Base-by-base conservation (phyloP, 2,888 invertebrate species). In the Philhelius pedissequus region DNA sequence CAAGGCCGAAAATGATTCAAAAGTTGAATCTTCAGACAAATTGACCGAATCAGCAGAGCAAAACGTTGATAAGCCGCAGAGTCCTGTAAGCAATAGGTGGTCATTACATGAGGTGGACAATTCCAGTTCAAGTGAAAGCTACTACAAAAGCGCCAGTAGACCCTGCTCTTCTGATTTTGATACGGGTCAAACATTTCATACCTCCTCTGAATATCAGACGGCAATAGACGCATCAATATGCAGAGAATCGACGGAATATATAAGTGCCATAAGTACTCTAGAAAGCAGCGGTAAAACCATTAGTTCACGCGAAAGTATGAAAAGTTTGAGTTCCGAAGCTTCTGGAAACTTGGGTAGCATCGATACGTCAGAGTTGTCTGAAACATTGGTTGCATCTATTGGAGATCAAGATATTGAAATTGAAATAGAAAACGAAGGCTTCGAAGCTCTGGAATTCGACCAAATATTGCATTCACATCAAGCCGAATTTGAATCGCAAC, bases 281-380 rank as follows among this genome's bases (percentile, higher is more conserved):
- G 89, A 90, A 3, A 87, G 86, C 58, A 91, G 91, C 75, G 91
- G 91, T 2, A 90, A 90, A 68, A 90, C 91, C 0, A 90, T 91
- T n/a, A 97, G 97, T 89, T 97, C 97, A 0, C 94, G 96, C 87
- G 97, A 97, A 89, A 97, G 97, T 86, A 96, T 97, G 95, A 96
- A 95, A 89, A 97, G 97, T 78, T 92, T 97, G 50, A 97, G 97
- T 89, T 97, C 97, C 2, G 96, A 97, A 91, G 96, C 96, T 86
- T 97, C 97, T 0, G 97, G 97, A 18, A 96, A 97, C 90, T 93
- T 97, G 75, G 97, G 96, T 0, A 97, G 97, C 89, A 94, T 97
- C 86, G 97, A 97, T 92, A 95, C 97, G 40, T 98, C 98, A 35
- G 98, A 98, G 91, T 93, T 96, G 27, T 98, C 98, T 0, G 98